Conservation (phyloP, 2,888 invertebrate species). For the Zaprionus obscuricornis region DNA sequence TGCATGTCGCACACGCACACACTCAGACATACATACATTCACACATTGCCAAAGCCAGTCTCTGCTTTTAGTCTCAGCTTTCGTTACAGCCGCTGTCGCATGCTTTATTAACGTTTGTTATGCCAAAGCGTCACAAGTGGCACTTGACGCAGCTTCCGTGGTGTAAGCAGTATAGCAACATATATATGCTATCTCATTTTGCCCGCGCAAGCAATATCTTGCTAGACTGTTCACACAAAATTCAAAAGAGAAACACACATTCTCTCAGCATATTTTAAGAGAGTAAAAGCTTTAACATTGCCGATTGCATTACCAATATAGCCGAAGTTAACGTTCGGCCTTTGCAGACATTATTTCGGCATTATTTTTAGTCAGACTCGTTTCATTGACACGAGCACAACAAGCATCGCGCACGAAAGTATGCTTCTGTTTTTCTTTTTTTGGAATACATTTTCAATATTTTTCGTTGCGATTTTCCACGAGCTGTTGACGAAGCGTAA, state of each 20-base stretch:
- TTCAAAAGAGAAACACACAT: conserved; percentile 46
- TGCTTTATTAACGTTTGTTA: conserved; percentile 61
- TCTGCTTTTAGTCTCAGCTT: conserved; percentile 12
- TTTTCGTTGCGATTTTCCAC: conserved; percentile 28
- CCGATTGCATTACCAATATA: not conserved
- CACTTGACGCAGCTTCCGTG: conserved; percentile 48
- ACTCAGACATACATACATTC: conserved; percentile 26
- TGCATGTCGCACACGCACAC: conserved; percentile 44
- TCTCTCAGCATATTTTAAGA: conserved; percentile 55
- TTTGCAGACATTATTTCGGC: conserved; percentile 10
- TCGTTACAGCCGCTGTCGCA: conserved; percentile 39
- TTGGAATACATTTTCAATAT: no score
- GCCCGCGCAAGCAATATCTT: conserved; percentile 70
- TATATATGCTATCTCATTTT: conserved; percentile 32
- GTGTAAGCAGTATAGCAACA: conserved; percentile 47
- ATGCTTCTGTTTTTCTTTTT: conserved; percentile 25
- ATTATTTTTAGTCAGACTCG: conserved; percentile 39
- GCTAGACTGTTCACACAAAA: conserved; percentile 34
- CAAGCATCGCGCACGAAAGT: conserved; percentile 12
- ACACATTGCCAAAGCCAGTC: conserved; percentile 14
- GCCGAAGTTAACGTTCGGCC: conserved; percentile 33
- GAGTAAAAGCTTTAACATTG: conserved; percentile 54
- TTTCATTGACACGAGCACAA: conserved; percentile 24
- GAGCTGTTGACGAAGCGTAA: conserved; percentile 34
- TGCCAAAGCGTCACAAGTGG: conserved; percentile 64